Conservation (phyloP, 2,797 vertebrate genomes). For the Gambelia wislizenii region DNA sequence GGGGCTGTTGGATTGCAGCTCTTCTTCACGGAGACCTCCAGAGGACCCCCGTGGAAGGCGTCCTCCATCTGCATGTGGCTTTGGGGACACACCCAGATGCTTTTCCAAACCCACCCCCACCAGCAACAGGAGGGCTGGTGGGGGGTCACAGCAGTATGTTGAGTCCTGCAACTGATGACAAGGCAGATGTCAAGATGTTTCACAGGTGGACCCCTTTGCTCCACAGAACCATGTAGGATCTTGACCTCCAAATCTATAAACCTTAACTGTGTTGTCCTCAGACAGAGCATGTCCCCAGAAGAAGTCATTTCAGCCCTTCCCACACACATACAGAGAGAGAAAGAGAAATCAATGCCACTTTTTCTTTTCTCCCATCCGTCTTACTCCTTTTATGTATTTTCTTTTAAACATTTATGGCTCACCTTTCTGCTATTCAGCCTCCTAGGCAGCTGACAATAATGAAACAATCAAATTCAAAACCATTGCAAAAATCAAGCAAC, state of each 20-base stretch:
- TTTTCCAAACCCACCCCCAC: not conserved
- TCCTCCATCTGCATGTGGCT: not conserved
- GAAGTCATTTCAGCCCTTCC: not conserved
- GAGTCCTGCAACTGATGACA: too few relatives aligned
- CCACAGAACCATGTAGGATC: too few relatives aligned
- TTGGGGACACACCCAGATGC: not conserved
- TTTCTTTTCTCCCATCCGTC: accelerated
- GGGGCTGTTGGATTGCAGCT: too few relatives aligned
- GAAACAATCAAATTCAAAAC: not conserved
- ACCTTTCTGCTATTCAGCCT: not conserved
- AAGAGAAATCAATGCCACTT: accelerated
- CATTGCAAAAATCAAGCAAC: not conserved
- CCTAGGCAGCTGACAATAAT: not conserved
- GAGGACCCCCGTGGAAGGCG: too few relatives aligned
- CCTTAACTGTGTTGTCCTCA: accelerated
- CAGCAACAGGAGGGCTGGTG: not conserved
- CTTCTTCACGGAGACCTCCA: too few relatives aligned
- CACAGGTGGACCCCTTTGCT: too few relatives aligned
- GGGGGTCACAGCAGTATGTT: too few relatives aligned
- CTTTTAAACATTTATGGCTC: not conserved
- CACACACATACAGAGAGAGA: too few relatives aligned
- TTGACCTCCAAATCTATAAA: accelerated
- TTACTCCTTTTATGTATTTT: accelerated
- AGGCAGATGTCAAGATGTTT: too few relatives aligned
- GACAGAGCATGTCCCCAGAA: not conserved